Conservation (phyloP, 2,888 invertebrate genomes). For the Anodontia alba region DNA sequence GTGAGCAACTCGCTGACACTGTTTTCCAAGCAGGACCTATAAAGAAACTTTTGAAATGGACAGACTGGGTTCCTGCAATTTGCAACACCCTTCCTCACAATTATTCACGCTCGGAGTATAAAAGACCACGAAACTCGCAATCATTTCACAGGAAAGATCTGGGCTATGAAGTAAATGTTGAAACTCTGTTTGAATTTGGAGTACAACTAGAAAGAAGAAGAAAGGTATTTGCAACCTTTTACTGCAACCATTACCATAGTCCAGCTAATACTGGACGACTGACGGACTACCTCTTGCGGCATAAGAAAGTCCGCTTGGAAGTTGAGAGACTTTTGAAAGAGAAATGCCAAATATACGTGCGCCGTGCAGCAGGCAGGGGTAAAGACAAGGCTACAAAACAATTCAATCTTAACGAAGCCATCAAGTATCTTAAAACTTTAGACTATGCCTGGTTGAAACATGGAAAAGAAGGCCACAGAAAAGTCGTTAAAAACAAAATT, state of each 20-base stretch:
- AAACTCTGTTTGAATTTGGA: not conserved
- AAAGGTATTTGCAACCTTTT: not conserved
- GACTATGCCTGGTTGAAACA: constrained; percentile 1
- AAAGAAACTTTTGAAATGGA: not conserved
- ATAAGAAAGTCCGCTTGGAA: not conserved
- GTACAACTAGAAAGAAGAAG: not conserved
- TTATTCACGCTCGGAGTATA: not conserved
- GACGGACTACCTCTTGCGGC: not conserved
- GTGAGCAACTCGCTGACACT: not conserved
- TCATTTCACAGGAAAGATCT: not conserved
- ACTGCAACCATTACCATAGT: not conserved
- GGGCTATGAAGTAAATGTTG: not conserved
- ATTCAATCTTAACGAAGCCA: not conserved
- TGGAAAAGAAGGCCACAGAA: constrained; percentile 13
- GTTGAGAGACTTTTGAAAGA: not conserved
- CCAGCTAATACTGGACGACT: not conserved
- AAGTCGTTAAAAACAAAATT: constrained; percentile 19
- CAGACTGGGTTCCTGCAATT: not conserved
- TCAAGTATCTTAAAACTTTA: not conserved
- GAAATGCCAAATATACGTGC: not conserved
- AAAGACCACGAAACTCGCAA: not conserved
- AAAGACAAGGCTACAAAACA: not conserved
- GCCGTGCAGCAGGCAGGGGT: not conserved
- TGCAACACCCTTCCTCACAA: not conserved
- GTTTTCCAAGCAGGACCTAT: not conserved